Conservation (phyloP, 2,888 invertebrate species). For the Aspidiotus rigidus region DNA sequence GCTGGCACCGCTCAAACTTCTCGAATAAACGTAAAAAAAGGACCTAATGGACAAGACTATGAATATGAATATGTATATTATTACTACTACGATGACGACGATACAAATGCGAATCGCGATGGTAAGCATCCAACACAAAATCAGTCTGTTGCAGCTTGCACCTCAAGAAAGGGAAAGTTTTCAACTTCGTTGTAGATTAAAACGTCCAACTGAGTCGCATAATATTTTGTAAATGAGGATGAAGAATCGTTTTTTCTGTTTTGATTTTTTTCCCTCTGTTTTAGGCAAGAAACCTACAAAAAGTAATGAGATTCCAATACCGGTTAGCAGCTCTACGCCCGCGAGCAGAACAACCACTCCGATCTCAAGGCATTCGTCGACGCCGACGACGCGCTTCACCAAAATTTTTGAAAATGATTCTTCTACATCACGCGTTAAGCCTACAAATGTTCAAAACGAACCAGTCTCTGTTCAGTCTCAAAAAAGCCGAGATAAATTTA, state of each 20-base stretch:
- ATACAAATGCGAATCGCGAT: conserved; percentile 41
- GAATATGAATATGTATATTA: conserved; percentile 88
- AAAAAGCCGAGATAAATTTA: conserved; percentile 13
- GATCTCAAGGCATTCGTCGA: conserved; percentile 9
- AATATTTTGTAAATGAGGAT: no score
- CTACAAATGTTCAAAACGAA: conserved; percentile 13
- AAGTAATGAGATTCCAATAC: conserved; percentile 23
- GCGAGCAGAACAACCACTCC: conserved; percentile 22
- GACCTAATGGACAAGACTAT: conserved; percentile 80
- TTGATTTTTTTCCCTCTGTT: not conserved
- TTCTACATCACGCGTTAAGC: conserved; percentile 4
- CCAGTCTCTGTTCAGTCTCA: conserved; percentile 1
- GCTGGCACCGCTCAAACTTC: conserved; percentile 48
- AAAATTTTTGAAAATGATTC: conserved; percentile 17
- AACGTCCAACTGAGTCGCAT: no score
- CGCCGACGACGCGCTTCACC: conserved; percentile 13
- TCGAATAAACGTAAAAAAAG: conserved; percentile 73
- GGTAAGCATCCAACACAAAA: no score
- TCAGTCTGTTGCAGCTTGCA: no score
- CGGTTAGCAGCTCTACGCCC: conserved; percentile 18
- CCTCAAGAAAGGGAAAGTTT: no score
- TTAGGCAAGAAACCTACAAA: conserved; percentile 11
- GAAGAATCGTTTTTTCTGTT: no score
- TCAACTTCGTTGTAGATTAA: no score
- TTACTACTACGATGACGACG: conserved; percentile 74